phyloP scores from a whole-genome alignment of 2,113 vertebrate genomes.

The Cnemophilus loriae region DNA sequence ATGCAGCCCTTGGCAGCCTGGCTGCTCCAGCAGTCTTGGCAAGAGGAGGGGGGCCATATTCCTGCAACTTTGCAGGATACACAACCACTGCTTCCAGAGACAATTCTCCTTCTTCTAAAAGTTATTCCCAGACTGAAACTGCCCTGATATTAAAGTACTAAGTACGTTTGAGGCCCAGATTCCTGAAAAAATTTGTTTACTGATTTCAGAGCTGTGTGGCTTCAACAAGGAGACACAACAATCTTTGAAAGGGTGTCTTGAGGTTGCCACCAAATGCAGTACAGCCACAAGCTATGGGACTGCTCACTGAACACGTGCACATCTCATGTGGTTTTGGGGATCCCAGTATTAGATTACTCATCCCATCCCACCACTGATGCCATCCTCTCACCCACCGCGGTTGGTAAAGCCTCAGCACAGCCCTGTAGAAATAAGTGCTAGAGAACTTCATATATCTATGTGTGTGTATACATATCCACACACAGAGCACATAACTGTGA shows the following conservation, averaged over 20 bases:
- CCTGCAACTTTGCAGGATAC: not conserved
- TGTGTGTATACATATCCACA: not conserved
- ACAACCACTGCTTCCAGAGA: not conserved
- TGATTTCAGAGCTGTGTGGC: not conserved
- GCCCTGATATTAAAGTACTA: not conserved
- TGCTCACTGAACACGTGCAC: fast-evolving
- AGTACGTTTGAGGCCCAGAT: not conserved
- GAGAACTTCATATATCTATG: not conserved
- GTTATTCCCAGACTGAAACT: not conserved
- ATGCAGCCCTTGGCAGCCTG: fast-evolving
- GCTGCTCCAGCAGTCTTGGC: not conserved
- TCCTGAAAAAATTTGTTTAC: not conserved
- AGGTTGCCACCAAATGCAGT: not conserved
- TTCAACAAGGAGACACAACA: not conserved
- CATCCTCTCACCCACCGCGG: not conserved
- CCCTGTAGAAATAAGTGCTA: not conserved
- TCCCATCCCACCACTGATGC: not conserved
- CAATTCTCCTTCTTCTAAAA: not conserved
- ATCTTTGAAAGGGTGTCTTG: not conserved
- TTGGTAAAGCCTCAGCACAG: not conserved
- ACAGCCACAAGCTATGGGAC: not conserved
- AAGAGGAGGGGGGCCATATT: not conserved
- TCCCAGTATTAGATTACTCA: not conserved
- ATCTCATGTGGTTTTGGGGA: fast-evolving
- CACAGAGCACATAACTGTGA: not conserved